Base-by-base conservation (phyloP, 2,113 vertebrate genomes). In the Acrocephalus arundinaceus region DNA sequence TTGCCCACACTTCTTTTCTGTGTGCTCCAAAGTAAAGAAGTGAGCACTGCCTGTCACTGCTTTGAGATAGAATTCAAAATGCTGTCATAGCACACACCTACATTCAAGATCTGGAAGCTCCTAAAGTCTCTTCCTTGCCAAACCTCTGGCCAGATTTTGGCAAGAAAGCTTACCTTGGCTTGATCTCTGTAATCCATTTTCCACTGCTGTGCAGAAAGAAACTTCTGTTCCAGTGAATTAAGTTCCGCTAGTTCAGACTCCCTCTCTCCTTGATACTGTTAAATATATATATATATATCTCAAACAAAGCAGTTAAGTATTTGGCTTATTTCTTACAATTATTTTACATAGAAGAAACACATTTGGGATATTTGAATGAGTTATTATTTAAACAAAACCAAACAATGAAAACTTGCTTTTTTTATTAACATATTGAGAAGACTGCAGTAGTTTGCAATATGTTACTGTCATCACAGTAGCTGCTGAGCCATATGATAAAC, bases 171-270 rank as follows among this genome's bases (percentile, higher is more conserved):
- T 84, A 99, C 99, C 98, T 98, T 98, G 27, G 96, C 94, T 59
- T 96, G 79, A 27, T 96, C 96, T 84, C 86, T 97, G 43, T 24
- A 68, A 7, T 98, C 97, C 5, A 4, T 82, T 94, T 98, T 98
- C 98, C 97, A 96, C 46, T 96, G 96, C 30, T 91, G 96, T 11
- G 98, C 98, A 84, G 97, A 96, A 39, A 65, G 55, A 87, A 98
- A 98, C 79, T 98, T 98, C 27, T 93, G 67, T 84, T 98, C 97
- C 92, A 99, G 87, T 14, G 96, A 94, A 33, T 76, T 70, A 57
- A 99, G 96, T 96, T 99, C 98, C 17, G 97, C 97, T 55, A 99
- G 91, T 85, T 99, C 99, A 28, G 96, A 93, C 3, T 97, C 97
- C 78, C 97, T 98, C 70, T 98, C 97, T 52, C 96, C 97, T 17